These are phyloP conservation scores for Mormoops blainvillei DNA, from an alignment of 2,113 vertebrate genomes.

Conservation along the genomic window DNA sequence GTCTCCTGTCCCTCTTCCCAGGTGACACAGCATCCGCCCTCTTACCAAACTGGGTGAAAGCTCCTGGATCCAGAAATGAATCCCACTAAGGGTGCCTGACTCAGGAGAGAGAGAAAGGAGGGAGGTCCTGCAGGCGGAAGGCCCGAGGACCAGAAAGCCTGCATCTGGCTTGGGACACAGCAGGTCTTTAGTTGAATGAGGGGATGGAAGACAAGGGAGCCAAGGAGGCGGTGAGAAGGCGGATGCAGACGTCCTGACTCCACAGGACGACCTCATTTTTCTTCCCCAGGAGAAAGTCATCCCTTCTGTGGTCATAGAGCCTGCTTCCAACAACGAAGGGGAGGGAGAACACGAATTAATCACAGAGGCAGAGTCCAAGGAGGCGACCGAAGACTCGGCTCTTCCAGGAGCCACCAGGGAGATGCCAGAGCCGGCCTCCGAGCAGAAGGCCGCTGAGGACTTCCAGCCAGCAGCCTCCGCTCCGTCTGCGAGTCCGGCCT, in stretches of 20 bases:
- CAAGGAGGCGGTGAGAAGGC: rapidly evolving
- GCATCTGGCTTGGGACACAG: neutral
- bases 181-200: neutral
- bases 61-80: neutral
- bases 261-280: neutral
- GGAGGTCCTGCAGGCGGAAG: neutral
- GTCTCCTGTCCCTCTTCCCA: neutral
- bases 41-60: neutral
- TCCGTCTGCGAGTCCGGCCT: no score
- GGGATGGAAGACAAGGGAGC: neutral
- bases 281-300: constrained; percentile 89
- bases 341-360: constrained; percentile 82
- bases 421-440: no score
- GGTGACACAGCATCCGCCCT: neutral
- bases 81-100: neutral
- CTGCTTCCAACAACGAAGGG: constrained; percentile 94
- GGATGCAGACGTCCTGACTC: rapidly evolving
- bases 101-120: neutral
- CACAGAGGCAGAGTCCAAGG: neutral
- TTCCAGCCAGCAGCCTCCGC: no score
- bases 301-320: constrained; percentile 94
- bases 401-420: no score
- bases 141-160: neutral
- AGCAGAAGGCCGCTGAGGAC: no score
- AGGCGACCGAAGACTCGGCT: neutral